These are phyloP conservation scores for Trachelipus rathkii DNA, from an alignment of 1,140 invertebrate genomes.

Conservation along the genomic window DNA sequence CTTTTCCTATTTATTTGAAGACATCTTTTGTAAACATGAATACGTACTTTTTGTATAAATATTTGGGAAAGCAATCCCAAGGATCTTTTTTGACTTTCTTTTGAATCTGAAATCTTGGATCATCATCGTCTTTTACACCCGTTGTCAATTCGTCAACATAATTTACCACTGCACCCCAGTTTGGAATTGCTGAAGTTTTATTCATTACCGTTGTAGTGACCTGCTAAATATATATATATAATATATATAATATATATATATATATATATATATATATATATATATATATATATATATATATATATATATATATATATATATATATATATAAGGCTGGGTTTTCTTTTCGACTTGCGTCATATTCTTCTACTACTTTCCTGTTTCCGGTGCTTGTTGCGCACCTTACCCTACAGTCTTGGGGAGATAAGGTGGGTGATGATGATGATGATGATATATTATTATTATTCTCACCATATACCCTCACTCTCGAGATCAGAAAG, in stretches of 20 bases:
- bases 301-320: neutral
- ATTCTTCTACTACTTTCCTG: no score
- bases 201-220: no score
- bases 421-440: no score
- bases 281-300: conserved; percentile 19
- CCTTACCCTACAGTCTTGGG: no score
- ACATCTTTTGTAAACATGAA: neutral
- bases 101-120: conserved; percentile 21
- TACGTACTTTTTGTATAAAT: conserved; percentile 32
- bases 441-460: no score
- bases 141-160: conserved; percentile 31
- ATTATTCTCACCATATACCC: no score
- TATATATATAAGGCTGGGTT: neutral
- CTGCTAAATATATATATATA: no score
- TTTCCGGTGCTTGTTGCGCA: no score
- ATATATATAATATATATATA: neutral
- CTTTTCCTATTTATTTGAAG: no score
- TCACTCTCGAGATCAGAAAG: no score
- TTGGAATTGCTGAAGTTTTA: neutral
- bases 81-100: conserved; percentile 30
- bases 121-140: conserved; percentile 28
- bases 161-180: conserved; percentile 26
- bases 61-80: conserved; percentile 33
- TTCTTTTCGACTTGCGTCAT: no score
- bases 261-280: conserved; percentile 16